These are phyloP conservation scores for Agrotis ipsilon DNA, from an alignment of 2,888 invertebrate genomes.

Conservation along the genomic window DNA sequence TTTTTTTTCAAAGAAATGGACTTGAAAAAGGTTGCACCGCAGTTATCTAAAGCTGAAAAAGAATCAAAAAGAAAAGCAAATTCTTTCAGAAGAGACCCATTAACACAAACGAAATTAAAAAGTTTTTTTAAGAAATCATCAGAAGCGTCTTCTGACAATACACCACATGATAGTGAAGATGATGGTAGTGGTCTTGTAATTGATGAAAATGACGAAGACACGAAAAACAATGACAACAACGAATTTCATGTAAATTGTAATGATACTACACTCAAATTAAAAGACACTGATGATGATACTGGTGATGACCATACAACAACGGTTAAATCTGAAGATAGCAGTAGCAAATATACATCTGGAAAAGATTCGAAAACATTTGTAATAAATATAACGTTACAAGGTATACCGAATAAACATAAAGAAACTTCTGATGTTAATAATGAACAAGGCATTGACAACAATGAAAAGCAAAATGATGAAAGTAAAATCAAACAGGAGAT, in stretches of 20 bases:
- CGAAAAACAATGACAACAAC: slow-evolving; percentile 66
- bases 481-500: slow-evolving; percentile 39
- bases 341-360: slow-evolving; percentile 43
- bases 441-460: slow-evolving; percentile 40
- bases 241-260: slow-evolving; percentile 59
- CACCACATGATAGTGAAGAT: slow-evolving; percentile 78
- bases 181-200: slow-evolving; percentile 79
- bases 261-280: slow-evolving; percentile 77
- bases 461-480: slow-evolving; percentile 51
- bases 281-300: slow-evolving; percentile 56
- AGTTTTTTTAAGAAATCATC: slow-evolving; percentile 83
- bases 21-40: slow-evolving; percentile 70
- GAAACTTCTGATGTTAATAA: slow-evolving; percentile 56
- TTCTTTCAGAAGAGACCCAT: slow-evolving; percentile 87
- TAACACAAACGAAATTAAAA: slow-evolving; percentile 88
- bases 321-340: slow-evolving; percentile 12
- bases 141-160: slow-evolving; percentile 69
- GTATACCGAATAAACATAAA: slow-evolving; percentile 76
- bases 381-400: slow-evolving; percentile 87
- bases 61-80: slow-evolving; percentile 85
- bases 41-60: slow-evolving; percentile 86
- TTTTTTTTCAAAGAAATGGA: slow-evolving; percentile 68
- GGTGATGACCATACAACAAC: slow-evolving; percentile 14
- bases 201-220: slow-evolving; percentile 73
- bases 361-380: slow-evolving; percentile 77